Base-by-base conservation (phyloP, 2,797 vertebrate species). In the Gymnothorax javanicus region DNA sequence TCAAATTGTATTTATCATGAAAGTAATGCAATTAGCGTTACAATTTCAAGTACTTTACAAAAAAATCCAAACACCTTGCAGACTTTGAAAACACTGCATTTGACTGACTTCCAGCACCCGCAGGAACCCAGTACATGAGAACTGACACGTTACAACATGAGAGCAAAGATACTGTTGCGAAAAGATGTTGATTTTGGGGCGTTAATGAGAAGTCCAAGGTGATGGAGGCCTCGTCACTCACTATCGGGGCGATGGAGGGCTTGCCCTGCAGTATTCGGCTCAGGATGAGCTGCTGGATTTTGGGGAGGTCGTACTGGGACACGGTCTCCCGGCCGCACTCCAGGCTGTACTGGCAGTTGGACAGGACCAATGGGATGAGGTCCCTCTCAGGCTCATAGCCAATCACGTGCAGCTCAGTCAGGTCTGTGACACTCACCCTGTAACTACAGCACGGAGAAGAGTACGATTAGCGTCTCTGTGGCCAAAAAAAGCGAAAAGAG, bases 311-410 rank as follows among this genome's bases (percentile, higher is more conserved):
- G 0, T 97, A 97, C 82, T 98, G 97, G 43, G 96, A 96, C 87
- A 97, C 27, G 0, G 96, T 96, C 91, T 98, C 96, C 86, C 95
- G 94, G 59, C 98, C 98, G 17, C 93, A 96, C 91, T 97, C 96
- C 84, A 99, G 95, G 84, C 94, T 97, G 94, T 99, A 99, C 93
- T 99, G 98, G 89, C 97, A 97, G 94, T 97, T 98, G 91, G 98
- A 96, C 59, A 99, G 93, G 85, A 99, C 93, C 90, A 99, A 93
- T 0, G 98, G 97, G 87, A 96, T 93, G 90, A 99, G 89, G 91
- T 99, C 98, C 62, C 93, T 96, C 87, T 97, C 97, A 17, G 96
- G 88, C 82, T 99, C 97, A 0, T 99, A 99, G 17, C 94, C 97
- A 89, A 99, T 97, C 89, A 99, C 93, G 0, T 99, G 98, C 91